A percentile compares a stretch with the other conserved stretches of the same genome.
These are phyloP conservation scores for Chlamydotis undulata DNA, from an alignment of 2,113 vertebrate genomes.

Conservation along the genomic window DNA sequence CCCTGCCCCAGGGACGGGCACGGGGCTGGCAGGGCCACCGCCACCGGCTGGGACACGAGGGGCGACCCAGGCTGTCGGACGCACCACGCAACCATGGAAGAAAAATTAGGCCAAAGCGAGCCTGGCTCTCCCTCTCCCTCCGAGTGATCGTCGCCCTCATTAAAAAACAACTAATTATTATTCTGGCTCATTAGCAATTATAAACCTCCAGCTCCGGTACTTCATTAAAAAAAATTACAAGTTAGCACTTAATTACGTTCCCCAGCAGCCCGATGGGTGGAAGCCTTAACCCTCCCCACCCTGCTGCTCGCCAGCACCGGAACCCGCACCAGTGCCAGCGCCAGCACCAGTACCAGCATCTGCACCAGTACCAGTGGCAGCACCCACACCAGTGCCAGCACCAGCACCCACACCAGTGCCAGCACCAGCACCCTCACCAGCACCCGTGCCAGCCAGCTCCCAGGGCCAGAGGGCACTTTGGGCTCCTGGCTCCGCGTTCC, in stretches of 20 bases:
- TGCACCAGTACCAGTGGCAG: rapidly evolving
- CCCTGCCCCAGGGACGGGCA: background rate
- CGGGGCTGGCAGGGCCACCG: background rate
- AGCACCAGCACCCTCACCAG: background rate
- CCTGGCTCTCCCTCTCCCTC: conserved; percentile 20
- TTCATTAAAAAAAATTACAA: conserved; percentile 82
- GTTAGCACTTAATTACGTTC: conserved; percentile 79
- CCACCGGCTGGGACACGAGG: background rate
- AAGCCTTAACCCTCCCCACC: background rate
- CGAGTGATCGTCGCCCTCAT: conserved; percentile 76
- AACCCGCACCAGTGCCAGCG: background rate
- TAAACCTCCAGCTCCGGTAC: conserved; percentile 77
- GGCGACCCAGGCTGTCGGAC: conserved; percentile 21
- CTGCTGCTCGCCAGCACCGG: background rate
- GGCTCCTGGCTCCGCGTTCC: rapidly evolving
- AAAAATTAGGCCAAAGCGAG: conserved; percentile 69
- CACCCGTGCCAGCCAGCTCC: background rate
- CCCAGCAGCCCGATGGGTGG: conserved; percentile 4
- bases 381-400: rapidly evolving
- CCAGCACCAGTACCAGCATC: rapidly evolving
- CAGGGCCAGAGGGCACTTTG: rapidly evolving
- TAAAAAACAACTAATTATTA: conserved; percentile 83
- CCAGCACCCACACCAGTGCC: too few relatives aligned
- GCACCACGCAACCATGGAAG: background rate
- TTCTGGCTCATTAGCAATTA: conserved; percentile 82